Evolutionary conservation across 1,140 invertebrate species (phyloP).

Genomic region (Cheumatopsyche charites): DNA sequence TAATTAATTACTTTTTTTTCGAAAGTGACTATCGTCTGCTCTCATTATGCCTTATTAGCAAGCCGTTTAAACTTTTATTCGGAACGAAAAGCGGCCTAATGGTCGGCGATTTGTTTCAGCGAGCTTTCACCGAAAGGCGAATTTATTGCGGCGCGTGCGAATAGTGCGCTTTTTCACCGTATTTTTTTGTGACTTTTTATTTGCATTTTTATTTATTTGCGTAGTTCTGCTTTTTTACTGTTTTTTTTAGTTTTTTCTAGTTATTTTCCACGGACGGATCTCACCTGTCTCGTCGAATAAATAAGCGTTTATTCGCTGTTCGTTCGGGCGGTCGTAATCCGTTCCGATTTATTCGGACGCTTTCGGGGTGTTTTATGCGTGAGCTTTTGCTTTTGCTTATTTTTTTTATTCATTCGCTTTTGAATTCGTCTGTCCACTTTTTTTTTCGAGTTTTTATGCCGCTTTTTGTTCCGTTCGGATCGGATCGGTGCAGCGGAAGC

Average conservation of each 20-base stretch:
- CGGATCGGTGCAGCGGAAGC: too few species aligned
- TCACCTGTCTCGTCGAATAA: constrained; percentile 31
- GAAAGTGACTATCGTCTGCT: too few species aligned
- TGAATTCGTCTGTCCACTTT: not conserved
- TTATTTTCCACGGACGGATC: not conserved
- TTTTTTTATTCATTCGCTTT: not conserved
- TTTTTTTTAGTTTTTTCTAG: too few species aligned
- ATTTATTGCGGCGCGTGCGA: constrained; percentile 6
- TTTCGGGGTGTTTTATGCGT: constrained; percentile 18
- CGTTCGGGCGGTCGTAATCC: constrained; percentile 25
- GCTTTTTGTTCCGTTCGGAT: not conserved
- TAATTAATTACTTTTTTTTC: too few species aligned
- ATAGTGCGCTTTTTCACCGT: constrained; percentile 2
- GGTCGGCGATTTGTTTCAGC: constrained; percentile 12
- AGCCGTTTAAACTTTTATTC: constrained; percentile 9
- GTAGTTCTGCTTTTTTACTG: not conserved
- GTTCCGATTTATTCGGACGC: constrained; percentile 31
- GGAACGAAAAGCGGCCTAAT: not conserved
- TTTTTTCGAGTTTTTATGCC: constrained; percentile 10
- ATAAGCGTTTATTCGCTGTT: constrained; percentile 28
- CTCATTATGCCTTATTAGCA: constrained; percentile 20
- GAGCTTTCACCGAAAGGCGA: not conserved
- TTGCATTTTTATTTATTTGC: not conserved
- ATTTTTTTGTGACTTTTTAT: not conserved
- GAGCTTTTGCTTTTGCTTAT: not conserved